Evolutionary conservation across 2,888 invertebrate species (phyloP), one percentile per base, ranked within the genome.

Genomic region (Mesoligia furuncula): DNA sequence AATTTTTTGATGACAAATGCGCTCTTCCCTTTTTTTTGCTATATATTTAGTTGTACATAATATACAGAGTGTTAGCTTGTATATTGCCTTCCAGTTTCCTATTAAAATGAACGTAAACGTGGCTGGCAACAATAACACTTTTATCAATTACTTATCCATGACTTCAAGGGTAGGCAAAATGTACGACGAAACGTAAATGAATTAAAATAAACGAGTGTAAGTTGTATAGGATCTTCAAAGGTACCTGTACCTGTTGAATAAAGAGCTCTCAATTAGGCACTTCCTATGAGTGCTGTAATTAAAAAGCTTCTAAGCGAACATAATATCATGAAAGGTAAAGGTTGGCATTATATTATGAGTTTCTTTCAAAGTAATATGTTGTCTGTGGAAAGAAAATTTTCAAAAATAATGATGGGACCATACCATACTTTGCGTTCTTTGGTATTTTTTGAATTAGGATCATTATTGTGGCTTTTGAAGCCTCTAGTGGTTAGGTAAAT

Each of bases 231-330:
- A 36, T 20, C 20, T 42, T 51, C 15, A 27, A 48, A n/a, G 11
- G n/a, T 57, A 57, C n/a, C 9, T 54, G 54, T 6, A 45, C 57
- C 4, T 39, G 27, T 31, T 54, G 45, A 80, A 73, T 80, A 67
- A 73, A 66, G 79, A 67, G 59, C 67, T 67, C 61, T 67, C 67
- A 80, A 73, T 72, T 66, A 51, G 2, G 51, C 6, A 36, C n/a
- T 67, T 73, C 11, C n/a, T 42, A 72, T 72, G 61, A 73, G 39
- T n/a, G n/a, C 20, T 6, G 66, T 73, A 80, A 73, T 80, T 80
- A 67, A 48, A 67, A 67, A 45, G 36, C n/a, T 80, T 17, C 45
- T 62, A 67, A 67, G 45, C 17, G 66, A 79, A 67, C 36, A 62
- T 80, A 36, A 62, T 80, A 36, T 79, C 9, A 61, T 42, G 31